phyloP scores from a whole-genome alignment of 2,888 invertebrate species.

The Geophilus truncorum region DNA sequence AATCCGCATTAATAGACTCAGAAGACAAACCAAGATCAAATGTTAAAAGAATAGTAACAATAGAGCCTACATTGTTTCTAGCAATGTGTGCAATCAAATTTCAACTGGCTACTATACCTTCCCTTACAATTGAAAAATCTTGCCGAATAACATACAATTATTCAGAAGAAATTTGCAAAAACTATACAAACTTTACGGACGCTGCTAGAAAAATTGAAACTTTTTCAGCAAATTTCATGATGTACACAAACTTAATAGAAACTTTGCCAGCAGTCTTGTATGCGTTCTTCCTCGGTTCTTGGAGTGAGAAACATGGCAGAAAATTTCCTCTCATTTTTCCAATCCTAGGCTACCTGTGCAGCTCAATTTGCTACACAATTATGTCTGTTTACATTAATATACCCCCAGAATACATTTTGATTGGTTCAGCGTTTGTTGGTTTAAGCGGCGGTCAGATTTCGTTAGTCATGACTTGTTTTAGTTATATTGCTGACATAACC shows the following conservation, averaged over 20 bases:
- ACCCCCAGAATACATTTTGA: neutral
- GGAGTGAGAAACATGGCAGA: conserved; percentile 25
- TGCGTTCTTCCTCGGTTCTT: neutral
- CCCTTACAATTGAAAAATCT: neutral
- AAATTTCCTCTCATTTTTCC: neutral
- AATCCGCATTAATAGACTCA: no score
- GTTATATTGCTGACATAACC: neutral
- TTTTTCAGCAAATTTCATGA: neutral
- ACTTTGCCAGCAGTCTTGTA: neutral
- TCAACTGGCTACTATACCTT: neutral
- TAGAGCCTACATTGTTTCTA: neutral
- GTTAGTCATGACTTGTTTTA: neutral
- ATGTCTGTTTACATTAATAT: neutral
- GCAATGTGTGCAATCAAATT: neutral
- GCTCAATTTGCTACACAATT: neutral
- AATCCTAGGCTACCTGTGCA: neutral
- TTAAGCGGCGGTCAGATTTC: neutral
- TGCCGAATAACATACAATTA: neutral
- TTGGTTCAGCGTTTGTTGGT: neutral
- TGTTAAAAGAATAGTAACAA: neutral
- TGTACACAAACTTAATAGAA: neutral
- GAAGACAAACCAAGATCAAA: neutral
- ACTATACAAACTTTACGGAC: neutral
- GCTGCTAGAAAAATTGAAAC: neutral
- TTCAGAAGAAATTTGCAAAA: neutral